Conservation (phyloP, 92 coral and sea anemone genomes). For the Phenganax subtilis region DNA sequence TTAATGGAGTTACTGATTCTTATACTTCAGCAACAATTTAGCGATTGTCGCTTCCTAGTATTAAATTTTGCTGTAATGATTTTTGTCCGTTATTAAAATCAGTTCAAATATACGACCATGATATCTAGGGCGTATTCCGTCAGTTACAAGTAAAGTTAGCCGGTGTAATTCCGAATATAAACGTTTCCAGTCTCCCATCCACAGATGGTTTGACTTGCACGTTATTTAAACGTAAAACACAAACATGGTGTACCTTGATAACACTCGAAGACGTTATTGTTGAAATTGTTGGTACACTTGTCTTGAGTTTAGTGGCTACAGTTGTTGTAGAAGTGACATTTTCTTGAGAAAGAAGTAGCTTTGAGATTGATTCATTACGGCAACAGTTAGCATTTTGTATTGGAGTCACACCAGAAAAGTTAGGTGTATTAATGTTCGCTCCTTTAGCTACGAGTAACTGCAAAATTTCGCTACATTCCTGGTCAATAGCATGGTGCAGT, state of each 20-base stretch:
- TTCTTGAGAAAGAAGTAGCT: constrained; percentile 45
- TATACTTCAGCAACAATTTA: no score
- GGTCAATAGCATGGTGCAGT: constrained; percentile 88
- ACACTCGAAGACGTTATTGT: neutral
- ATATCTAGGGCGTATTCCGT: no score
- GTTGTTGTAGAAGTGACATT: constrained; percentile 31
- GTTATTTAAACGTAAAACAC: neutral
- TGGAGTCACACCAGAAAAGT: constrained; percentile 77
- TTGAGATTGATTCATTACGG: constrained; percentile 58
- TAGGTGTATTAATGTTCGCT: constrained; percentile 64
- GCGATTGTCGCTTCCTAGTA: no score
- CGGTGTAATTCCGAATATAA: no score
- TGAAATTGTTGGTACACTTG: neutral
- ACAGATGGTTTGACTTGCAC: no score
- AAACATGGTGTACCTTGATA: neutral
- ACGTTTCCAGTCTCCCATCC: no score
- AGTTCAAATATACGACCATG: no score
- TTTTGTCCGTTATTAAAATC: no score
- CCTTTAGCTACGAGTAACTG: constrained; percentile 57
- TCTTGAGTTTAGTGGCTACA: neutral
- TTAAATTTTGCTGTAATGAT: no score
- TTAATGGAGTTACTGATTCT: no score
- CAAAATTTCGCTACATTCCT: constrained; percentile 52
- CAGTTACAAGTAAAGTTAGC: no score
- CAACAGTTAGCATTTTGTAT: constrained; percentile 78